A percentile compares a stretch with the other conserved stretches of the same genome.
These are phyloP conservation scores for Empis livida DNA, from an alignment of 2,888 invertebrate species.

Conservation along the genomic window DNA sequence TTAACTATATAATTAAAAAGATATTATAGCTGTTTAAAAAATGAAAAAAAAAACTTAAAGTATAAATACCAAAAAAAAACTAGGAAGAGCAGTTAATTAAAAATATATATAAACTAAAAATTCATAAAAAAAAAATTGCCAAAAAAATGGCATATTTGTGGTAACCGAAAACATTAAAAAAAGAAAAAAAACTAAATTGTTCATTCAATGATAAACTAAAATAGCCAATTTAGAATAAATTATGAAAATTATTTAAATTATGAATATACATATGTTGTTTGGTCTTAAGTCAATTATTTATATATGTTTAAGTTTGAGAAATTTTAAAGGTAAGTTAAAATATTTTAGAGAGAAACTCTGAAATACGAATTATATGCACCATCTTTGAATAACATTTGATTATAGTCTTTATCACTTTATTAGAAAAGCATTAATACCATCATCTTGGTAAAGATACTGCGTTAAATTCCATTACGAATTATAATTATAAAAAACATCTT, in stretches of 20 bases:
- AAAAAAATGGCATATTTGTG: background rate
- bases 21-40: background rate
- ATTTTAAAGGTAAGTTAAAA: background rate
- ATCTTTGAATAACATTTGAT: no score
- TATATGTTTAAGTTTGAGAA: background rate
- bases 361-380: no score
- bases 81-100: background rate
- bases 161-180: background rate
- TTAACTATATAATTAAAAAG: background rate
- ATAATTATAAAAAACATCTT: no score
- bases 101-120: background rate
- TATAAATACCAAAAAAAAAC: background rate
- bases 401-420: no score
- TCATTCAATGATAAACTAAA: background rate
- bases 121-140: no score
- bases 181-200: background rate
- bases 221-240: slow-evolving; percentile 2
- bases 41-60: background rate
- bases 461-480: no score
- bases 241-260: background rate
- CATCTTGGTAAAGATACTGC: no score
- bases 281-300: background rate
- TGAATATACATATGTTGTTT: background rate
- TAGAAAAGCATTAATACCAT: no score
- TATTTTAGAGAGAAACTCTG: no score